phyloP scores from a whole-genome alignment of 2,888 invertebrate genomes.

The Lochmaea crataegi region DNA sequence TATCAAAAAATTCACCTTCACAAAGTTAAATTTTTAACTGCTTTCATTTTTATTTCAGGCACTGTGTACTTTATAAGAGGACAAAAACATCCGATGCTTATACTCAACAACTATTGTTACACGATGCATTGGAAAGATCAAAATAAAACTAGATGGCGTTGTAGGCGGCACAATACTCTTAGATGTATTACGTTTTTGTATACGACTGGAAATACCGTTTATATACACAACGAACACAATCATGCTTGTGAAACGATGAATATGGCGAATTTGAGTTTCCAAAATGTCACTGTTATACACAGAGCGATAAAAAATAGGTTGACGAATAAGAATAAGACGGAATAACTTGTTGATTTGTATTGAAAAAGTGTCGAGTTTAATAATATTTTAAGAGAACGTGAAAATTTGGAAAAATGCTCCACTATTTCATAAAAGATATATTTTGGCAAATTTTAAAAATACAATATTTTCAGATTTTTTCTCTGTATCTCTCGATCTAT shows the following conservation, averaged over 20 bases:
- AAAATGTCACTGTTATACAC: slow-evolving; percentile 24
- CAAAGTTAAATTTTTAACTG: no score
- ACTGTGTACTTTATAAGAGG: slow-evolving; percentile 48
- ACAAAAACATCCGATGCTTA: slow-evolving; percentile 50
- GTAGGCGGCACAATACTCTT: slow-evolving; percentile 43
- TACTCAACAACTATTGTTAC: slow-evolving; percentile 48
- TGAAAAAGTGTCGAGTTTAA: background rate
- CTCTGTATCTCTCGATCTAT: no score
- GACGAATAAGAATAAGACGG: background rate
- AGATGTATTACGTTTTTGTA: slow-evolving; percentile 47
- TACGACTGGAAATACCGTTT: slow-evolving; percentile 38
- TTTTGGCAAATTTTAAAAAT: no score
- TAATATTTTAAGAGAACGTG: no score
- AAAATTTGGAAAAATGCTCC: no score
- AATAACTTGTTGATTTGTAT: background rate
- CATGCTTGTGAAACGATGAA: slow-evolving; percentile 36
- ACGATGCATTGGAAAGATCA: slow-evolving; percentile 44
- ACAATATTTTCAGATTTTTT: no score
- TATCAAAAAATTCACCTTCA: no score
- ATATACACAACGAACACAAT: slow-evolving; percentile 39
- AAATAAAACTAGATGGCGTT: slow-evolving; percentile 49
- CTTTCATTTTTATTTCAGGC: slow-evolving; percentile 31
- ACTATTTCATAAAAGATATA: no score
- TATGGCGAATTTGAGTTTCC: slow-evolving; percentile 23
- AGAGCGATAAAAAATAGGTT: slow-evolving; percentile 17